Evolutionary conservation across 2,113 vertebrate genomes (phyloP), one percentile per base, ranked within the genome.

Genomic region (Madoqua kirkii): DNA sequence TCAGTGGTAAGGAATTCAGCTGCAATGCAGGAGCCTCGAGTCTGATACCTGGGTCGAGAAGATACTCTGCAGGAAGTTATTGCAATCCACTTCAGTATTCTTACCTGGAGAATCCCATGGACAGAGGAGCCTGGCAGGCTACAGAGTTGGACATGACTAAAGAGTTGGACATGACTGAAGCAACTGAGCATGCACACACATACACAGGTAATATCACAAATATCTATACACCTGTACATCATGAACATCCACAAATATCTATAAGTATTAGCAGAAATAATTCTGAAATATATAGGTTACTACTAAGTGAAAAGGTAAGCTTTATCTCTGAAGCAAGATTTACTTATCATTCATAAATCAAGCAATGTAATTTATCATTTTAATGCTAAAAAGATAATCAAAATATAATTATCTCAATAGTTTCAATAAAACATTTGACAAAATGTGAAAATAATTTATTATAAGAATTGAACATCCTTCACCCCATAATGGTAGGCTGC

Each of bases 241-340:
- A 79, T 40, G 25, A 92, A 55, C 12, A 87, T 76, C 16, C 40
- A 76, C 6, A 79, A 40, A 60, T 45, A 36, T 17, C 36, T 82
- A 54, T 52, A 67, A 88, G 21, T 82, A 92, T 57, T 64, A 67
- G 59, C 40, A 86, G 19, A 79, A 94, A 84, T 48, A 33, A 79
- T 92, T 89, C n/a, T 89, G 19, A 97, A 96, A 78, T 92, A 40
- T 59, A 59, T 52, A 85, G 3, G 36, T 81, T 89, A 92, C 71
- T 92, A 33, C 21, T 25, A 96, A 86, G 40, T n/a, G 19, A 27
- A 45, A 93, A 86, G 54, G 29, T 45, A 78, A 64, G 6, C 29
- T 86, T 94, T 59, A 55, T 89, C 33, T 29, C 40, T 27, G n/a
- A 90, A 76, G 36, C 21, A 82, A 76, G 3, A 5, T 82, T 92